These are phyloP conservation scores for Terebella lapidaria DNA, from an alignment of 2,888 invertebrate genomes.

Conservation along the genomic window DNA sequence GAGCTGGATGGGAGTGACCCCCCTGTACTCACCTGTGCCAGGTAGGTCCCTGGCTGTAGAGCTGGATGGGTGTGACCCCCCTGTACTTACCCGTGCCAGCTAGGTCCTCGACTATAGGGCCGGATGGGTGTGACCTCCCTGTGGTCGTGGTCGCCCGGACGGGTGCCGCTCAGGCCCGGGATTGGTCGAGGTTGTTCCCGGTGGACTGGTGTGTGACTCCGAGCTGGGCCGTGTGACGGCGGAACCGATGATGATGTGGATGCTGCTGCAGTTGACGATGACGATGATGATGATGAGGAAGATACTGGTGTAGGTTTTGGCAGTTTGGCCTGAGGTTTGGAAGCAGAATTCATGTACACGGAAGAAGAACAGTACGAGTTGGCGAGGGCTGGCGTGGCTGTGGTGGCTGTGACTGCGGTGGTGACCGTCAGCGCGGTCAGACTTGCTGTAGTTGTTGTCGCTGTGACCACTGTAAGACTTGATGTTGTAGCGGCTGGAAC, in stretches of 20 bases:
- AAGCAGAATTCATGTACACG: too few species aligned
- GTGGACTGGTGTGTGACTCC: not conserved
- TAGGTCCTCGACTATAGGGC: not conserved
- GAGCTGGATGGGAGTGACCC: too few species aligned
- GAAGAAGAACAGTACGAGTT: not conserved
- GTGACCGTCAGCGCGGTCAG: not conserved
- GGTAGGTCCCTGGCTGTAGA: too few species aligned
- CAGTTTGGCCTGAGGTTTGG: not conserved
- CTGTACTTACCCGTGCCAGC: not conserved
- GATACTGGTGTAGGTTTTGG: not conserved
- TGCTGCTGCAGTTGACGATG: not conserved
- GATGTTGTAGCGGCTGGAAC: not conserved
- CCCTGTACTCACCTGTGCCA: too few species aligned
- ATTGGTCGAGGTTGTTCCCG: slow-evolving; percentile 1
- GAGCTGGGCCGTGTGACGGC: not conserved
- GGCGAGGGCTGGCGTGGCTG: not conserved
- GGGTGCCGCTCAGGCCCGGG: not conserved
- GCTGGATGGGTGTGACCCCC: not conserved
- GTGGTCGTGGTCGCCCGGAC: not conserved
- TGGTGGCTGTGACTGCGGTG: not conserved
- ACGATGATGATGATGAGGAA: not conserved
- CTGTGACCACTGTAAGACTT: not conserved
- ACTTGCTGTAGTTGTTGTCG: not conserved
- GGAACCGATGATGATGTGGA: not conserved
- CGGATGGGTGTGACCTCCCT: not conserved